Conservation (phyloP, 2,113 vertebrate genomes). For the Strix aluco region DNA sequence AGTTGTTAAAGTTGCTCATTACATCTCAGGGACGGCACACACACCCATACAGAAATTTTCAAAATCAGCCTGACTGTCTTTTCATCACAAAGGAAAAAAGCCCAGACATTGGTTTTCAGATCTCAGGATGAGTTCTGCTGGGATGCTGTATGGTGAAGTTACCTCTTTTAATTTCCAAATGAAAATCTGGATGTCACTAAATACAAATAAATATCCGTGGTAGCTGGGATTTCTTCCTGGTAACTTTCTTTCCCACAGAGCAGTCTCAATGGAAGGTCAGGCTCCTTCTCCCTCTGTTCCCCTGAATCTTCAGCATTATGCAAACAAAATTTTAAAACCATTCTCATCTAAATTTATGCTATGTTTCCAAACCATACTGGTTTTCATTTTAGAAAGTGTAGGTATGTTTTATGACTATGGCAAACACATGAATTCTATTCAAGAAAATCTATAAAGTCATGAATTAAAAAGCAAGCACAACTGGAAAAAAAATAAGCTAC, state of each 20-base stretch:
- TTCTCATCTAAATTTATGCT: background rate
- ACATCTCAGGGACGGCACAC: background rate
- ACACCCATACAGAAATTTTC: background rate
- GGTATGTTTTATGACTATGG: background rate
- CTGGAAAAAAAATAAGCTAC: background rate
- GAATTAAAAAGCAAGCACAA: background rate
- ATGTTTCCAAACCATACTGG: background rate
- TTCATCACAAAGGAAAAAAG: background rate
- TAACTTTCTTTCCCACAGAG: background rate
- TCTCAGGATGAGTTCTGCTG: background rate
- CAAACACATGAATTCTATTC: background rate
- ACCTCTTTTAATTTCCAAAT: background rate
- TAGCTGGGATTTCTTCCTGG: background rate
- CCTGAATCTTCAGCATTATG: background rate
- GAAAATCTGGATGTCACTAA: background rate
- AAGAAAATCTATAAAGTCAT: background rate
- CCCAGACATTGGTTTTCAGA: background rate
- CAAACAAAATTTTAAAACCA: background rate
- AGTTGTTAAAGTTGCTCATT: background rate
- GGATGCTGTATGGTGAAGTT: background rate
- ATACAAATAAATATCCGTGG: background rate
- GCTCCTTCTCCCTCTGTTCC: background rate
- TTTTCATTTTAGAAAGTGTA: background rate
- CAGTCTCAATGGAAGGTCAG: background rate
- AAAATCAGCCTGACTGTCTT: background rate